Evolutionary conservation across 1,140 invertebrate species (phyloP).

Genomic region (Oreohelix idahoensis): DNA sequence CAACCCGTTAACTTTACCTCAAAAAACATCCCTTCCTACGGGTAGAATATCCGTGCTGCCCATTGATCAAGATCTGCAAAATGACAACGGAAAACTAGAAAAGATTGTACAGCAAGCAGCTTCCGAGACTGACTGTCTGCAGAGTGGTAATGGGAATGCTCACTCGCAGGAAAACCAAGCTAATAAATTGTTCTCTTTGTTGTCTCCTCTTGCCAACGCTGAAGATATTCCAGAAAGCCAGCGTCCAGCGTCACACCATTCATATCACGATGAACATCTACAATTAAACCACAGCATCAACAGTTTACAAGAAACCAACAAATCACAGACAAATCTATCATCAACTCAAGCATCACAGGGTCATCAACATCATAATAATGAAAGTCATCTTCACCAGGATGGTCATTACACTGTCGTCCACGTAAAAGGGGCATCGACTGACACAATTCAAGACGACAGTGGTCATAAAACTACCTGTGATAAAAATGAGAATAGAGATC

Average conservation of each 20-base stretch:
- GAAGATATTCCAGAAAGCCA: not conserved
- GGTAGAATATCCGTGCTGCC: not conserved
- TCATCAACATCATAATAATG: not conserved
- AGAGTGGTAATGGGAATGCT: not conserved
- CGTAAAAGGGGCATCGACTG: not conserved
- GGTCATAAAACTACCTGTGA: not conserved
- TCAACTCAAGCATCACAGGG: not conserved
- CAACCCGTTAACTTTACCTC: not conserved
- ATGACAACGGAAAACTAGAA: too few relatives aligned
- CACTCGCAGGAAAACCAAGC: not conserved
- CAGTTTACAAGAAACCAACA: not conserved
- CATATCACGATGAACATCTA: not conserved
- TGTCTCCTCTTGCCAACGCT: not conserved
- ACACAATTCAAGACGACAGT: not conserved
- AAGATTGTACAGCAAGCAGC: not conserved
- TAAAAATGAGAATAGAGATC: not conserved
- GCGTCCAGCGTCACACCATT: not conserved
- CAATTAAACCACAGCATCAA: not conserved
- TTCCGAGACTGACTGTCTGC: not conserved
- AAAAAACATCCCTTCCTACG: not conserved
- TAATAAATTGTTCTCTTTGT: not conserved
- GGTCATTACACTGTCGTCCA: not conserved
- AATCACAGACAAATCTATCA: not conserved
- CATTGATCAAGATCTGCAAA: not conserved
- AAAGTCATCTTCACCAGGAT: not conserved